phyloP scores from a whole-genome alignment of 2,888 invertebrate genomes.

The Ariolimax columbianus region DNA sequence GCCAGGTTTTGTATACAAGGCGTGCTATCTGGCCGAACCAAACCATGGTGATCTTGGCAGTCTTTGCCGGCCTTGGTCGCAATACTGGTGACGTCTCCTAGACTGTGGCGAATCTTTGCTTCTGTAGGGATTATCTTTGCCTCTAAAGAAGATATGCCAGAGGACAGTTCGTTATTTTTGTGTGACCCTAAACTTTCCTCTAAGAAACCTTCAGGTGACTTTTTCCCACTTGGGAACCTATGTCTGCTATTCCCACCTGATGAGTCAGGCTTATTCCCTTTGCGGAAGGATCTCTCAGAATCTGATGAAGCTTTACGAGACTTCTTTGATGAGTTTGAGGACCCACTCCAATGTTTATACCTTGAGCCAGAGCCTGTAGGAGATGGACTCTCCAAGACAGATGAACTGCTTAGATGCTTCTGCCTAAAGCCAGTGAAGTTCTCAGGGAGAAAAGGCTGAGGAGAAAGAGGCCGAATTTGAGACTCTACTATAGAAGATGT shows the following conservation, averaged over 20 bases:
- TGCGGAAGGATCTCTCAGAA: constrained; percentile 33
- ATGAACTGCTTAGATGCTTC: constrained; percentile 23
- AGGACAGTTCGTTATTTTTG: not conserved
- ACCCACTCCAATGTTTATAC: constrained; percentile 44
- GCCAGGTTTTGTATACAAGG: constrained; percentile 45
- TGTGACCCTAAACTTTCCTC: not conserved
- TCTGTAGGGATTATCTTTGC: constrained; percentile 39
- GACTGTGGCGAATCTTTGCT: constrained; percentile 33
- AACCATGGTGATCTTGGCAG: not conserved
- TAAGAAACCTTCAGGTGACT: constrained; percentile 20
- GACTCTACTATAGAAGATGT: not conserved
- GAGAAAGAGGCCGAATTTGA: not conserved
- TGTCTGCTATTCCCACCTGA: not conserved
- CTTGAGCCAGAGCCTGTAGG: constrained; percentile 1
- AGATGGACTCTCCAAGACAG: constrained; percentile 16
- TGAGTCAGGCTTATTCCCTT: constrained; percentile 37
- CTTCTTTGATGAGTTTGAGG: constrained; percentile 38
- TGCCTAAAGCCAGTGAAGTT: not conserved
- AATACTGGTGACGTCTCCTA: constrained; percentile 21
- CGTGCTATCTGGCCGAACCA: constrained; percentile 43
- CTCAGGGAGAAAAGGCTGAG: not conserved
- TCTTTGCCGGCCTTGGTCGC: constrained; percentile 2
- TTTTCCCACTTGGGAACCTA: constrained; percentile 7
- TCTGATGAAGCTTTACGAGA: constrained; percentile 34
- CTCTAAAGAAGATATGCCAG: constrained; percentile 5